Evolutionary conservation across 2,113 vertebrate genomes (phyloP), one percentile per base, ranked within the genome.

Genomic region (Genyomyrus donnyi): DNA sequence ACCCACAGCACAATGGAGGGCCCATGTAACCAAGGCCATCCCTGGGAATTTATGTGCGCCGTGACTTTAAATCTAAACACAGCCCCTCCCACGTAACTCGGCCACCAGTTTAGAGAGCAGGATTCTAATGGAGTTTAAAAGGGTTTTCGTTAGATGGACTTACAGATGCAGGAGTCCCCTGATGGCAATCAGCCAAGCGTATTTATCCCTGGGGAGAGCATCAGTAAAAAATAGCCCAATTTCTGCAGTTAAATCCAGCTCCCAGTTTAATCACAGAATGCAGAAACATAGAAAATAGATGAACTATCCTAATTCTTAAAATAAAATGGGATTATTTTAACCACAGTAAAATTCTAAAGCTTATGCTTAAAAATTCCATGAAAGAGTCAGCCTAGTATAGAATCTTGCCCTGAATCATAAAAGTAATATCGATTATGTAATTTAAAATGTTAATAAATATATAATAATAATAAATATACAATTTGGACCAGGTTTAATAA

Each of bases 61-160:
- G 21, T 62, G 80, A 85, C 53, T 85, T 85, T 84, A 39, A 84
- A 84, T 89, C 31, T 45, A 74, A 10, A 17, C 62, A 9, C 8
- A 50, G 42, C 39, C 39, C 77, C 21, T 17, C 31, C 31, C 35
- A 13, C 35, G 15, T 48, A 85, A 85, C 49, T 48, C 52, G 21
- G 89, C 31, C 21, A 48, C 19, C 10, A 5, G 35, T 31, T 77
- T 11, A 24, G 48, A 52, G 88, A 80, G 62, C 66, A 49, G 27
- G 24, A 85, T 21, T 15, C 35, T 89, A 89, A 62, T 62, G n/a
- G 50, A 83, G 80, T 62, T 85, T 85, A 62, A 58, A n/a, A 35
- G 49, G n/a, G 9, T 56, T 52, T 56, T 84, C 17, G 5, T 46
- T 50, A 8, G 35, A 53, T 50, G 48, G n/a, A 52, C 27, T 8